These are phyloP conservation scores for Ovis canadensis DNA, from an alignment of 2,113 vertebrate genomes.

Conservation along the genomic window DNA sequence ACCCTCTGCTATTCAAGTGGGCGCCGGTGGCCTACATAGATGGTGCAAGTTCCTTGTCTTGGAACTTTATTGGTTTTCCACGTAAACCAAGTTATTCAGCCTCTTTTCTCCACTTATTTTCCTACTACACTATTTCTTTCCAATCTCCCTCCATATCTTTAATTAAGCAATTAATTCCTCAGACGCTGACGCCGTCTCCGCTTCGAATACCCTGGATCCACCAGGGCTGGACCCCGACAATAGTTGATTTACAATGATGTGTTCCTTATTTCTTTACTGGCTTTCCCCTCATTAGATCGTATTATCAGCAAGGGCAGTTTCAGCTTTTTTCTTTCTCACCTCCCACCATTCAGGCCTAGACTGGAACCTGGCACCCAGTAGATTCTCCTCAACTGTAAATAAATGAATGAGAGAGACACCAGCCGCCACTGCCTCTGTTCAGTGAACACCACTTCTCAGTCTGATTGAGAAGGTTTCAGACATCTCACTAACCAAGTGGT, in stretches of 20 bases:
- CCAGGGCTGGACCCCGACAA: too few relatives aligned
- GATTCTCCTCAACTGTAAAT: not conserved
- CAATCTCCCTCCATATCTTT: too few relatives aligned
- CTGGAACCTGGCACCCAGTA: not conserved
- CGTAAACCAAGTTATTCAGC: too few relatives aligned
- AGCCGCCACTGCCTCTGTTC: not conserved
- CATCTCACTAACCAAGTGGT: not conserved
- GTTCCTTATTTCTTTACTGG: not conserved
- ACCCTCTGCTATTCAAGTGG: too few relatives aligned
- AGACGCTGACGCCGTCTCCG: accelerated
- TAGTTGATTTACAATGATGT: not conserved
- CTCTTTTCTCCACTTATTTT: too few relatives aligned
- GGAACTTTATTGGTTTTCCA: too few relatives aligned
- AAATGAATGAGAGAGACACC: not conserved
- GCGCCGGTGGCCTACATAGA: too few relatives aligned
- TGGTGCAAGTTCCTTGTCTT: too few relatives aligned
- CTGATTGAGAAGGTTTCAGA: not conserved
- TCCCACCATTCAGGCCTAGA: not conserved
- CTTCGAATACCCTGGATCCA: too few relatives aligned
- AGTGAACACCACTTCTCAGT: not conserved
- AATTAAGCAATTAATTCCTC: too few relatives aligned
- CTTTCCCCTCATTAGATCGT: conserved; percentile 4
- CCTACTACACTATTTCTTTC: too few relatives aligned
- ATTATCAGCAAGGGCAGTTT: not conserved
- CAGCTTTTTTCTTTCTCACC: not conserved